Evolutionary conservation across 2,113 vertebrate species (phyloP), one percentile per base, ranked within the genome.

Genomic region (Lophochroa leadbeateri): DNA sequence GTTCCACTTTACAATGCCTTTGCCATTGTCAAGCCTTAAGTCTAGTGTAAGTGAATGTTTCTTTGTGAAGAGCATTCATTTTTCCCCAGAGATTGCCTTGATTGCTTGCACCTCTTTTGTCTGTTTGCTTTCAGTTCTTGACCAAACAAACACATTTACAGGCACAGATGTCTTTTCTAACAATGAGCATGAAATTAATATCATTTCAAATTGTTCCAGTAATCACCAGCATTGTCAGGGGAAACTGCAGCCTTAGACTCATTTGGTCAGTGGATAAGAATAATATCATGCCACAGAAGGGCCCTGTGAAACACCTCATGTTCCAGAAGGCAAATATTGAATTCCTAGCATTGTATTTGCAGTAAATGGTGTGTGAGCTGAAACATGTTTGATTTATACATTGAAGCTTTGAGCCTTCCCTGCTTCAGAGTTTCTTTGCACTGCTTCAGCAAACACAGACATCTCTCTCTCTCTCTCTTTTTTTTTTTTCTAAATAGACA

Each of bases 271-370:
- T 1, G 74, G 83, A 65, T 68, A 84, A 88, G 74, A 92, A 76
- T 76, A 84, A 89, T 70, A 41, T 47, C 72, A 75, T 27, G 35
- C 9, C 63, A 53, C 25, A 19, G 90, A 72, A 64, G 55, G 47
- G 65, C 69, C 77, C 78, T 4, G 39, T 6, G 76, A 63, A 58
- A 37, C 68, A 58, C 71, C 69, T 74, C 23, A 0, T 57, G 64
- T 78, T 94, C 86, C 83, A 67, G 28, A 15, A 78, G 94, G 91
- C 70, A 95, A 95, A 94, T 55, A 88, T 28, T 88, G 95, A 94
- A 94, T 89, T 81, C 55, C 69, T 57, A 78, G 69, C 39, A 4
- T 31, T 84, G 77, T 78, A 44, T 35, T 79, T 64, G 86, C 80
- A 71, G 43, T 17, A 81, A 92, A 89, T 41, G 86, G 74, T 75